A percentile compares a stretch with the other conserved stretches of the same genome.
Conservation (phyloP, 2,113 vertebrate genomes). For the Platichthys stellatus region DNA sequence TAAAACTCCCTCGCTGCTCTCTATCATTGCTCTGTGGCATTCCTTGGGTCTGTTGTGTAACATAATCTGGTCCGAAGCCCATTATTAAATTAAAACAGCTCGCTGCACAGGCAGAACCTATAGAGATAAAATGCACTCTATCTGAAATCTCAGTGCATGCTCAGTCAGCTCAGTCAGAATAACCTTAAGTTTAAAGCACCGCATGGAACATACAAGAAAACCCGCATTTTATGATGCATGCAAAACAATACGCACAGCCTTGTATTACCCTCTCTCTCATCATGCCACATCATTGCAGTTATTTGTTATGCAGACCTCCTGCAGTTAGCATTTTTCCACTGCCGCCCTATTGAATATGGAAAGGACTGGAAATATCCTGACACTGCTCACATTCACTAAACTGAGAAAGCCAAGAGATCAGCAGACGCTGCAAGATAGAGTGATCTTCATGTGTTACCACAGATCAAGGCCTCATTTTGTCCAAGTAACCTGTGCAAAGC, state of each 20-base stretch:
- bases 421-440: neutral
- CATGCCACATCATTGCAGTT: constrained; percentile 16
- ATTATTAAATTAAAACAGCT: constrained; percentile 55
- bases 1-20: constrained; percentile 33
- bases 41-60: constrained; percentile 35
- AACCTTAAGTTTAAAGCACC: neutral
- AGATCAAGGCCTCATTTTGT: constrained; percentile 11
- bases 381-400: constrained; percentile 24
- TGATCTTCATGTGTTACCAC: constrained; percentile 15
- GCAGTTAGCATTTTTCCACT: constrained; percentile 28
- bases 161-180: constrained; percentile 12
- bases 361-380: constrained; percentile 22
- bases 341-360: constrained; percentile 21
- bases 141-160: constrained; percentile 9
- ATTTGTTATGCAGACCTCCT: constrained; percentile 31
- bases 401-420: constrained; percentile 32
- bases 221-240: constrained; percentile 21
- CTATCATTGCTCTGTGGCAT: constrained; percentile 28
- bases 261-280: constrained; percentile 7
- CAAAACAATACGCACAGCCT: constrained; percentile 16
- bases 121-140: constrained; percentile 28
- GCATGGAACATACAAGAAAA: constrained; percentile 15
- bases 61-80: constrained; percentile 46
- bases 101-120: constrained; percentile 37
- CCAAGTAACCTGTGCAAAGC: neutral